Evolutionary conservation across 2,888 invertebrate species (phyloP), one percentile per base, ranked within the genome.

Genomic region (Brachyptera risi): DNA sequence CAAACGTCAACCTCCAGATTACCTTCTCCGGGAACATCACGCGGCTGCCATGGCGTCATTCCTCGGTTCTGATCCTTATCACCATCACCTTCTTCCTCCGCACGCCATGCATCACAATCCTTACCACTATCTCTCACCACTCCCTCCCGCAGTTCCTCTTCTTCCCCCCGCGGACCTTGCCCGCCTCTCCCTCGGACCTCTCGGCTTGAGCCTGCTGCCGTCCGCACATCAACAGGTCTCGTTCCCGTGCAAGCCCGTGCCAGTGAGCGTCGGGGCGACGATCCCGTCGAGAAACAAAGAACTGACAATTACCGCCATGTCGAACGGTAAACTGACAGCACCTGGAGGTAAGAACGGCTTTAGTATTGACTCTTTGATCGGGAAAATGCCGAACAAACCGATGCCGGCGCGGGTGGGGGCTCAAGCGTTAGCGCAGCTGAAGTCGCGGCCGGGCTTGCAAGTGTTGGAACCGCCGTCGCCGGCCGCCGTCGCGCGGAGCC

Each of bases 1-100:
- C 78, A 97, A 97, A 77, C 79, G 96, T 59, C 90, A 91, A 66
- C 78, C 81, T 66, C 76, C 84, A 66, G 77, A 86, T 73, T 70
- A 79, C 17, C 69, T 78, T 65, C 67, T 78, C 24, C 70, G 79
- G 2, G 77, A 78, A 61, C 84, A 84, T 70, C 84, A 85, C 23
- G 71, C 71, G 27, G 69, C 70, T 3, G 68, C 69, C 69, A 83
- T 84, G 0, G 80, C 83, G 66, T 56, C 62, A 15, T 83, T 85
- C 76, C 71, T 85, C 65, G 82, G 80, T 56, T 61, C 65, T 5
- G 83, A 83, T 68, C 84, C 84, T 4, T 80, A 80, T 64, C 67
- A 67, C 47, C 62, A 62, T 24, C 68, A 76, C 72, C 69, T 76
- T 71, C 65, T 75, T 71, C 66, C 65, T 5, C 65, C 73, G 71